Conservation (phyloP, 92 coral and sea anemone genomes). For the Desmophyllum pertusum region DNA sequence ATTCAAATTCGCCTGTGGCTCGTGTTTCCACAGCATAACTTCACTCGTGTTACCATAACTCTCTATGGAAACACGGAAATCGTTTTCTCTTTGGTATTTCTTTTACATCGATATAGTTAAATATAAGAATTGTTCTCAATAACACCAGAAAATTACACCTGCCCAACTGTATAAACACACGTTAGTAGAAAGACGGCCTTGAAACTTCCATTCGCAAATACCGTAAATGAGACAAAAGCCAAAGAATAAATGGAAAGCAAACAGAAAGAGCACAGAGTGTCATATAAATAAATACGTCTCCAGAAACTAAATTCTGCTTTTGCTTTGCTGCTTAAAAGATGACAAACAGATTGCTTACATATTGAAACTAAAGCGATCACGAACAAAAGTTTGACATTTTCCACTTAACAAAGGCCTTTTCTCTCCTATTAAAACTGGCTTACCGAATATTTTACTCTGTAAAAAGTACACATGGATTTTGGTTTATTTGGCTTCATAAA, state of each 20-base stretch:
- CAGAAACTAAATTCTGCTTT: background rate
- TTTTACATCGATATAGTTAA: background rate
- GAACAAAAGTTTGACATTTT: background rate
- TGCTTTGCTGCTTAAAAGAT: background rate
- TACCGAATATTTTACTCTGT: background rate
- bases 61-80: no score
- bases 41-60: no score
- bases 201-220: background rate
- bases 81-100: background rate
- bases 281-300: background rate
- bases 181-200: background rate
- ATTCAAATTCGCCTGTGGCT: no score
- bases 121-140: background rate
- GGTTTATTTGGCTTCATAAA: background rate
- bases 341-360: background rate
- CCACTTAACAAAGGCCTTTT: background rate
- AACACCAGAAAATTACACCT: background rate
- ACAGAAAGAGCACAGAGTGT: background rate
- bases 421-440: background rate
- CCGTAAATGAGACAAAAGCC: background rate
- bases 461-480: background rate
- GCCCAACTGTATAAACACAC: background rate
- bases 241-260: background rate
- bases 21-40: no score
- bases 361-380: background rate